Conservation (phyloP, 2,888 invertebrate genomes). For the Caprella mutica region DNA sequence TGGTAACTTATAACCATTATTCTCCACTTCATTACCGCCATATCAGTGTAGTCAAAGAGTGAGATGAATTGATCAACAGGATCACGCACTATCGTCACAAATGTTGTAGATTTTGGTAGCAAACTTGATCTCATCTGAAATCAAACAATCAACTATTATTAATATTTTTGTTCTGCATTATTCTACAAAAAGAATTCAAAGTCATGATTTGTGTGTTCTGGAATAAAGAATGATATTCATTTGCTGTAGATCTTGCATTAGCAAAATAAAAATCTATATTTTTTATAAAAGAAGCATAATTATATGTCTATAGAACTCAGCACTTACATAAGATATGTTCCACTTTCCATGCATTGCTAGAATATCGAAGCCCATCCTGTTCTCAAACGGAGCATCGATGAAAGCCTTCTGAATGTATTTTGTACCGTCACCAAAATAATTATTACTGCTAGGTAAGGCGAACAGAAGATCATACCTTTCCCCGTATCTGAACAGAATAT, state of each 20-base stretch:
- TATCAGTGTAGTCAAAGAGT: conserved; percentile 35
- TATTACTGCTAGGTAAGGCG: conserved; percentile 35
- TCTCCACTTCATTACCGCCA: conserved; percentile 34
- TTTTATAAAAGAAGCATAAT: no score
- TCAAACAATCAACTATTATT: no score
- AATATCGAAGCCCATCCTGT: conserved; percentile 35
- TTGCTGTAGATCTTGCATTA: no score
- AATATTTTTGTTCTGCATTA: no score
- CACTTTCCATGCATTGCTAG: conserved; percentile 37
- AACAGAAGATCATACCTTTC: conserved; percentile 35
- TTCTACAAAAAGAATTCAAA: no score
- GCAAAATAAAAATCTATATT: no score
- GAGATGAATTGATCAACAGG: conserved; percentile 37
- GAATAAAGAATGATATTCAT: no score
- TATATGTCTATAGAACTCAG: no score
- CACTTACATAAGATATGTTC: conserved; percentile 34
- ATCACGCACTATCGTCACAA: conserved; percentile 36
- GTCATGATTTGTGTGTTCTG: no score
- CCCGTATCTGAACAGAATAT: conserved; percentile 38
- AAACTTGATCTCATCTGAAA: no score
- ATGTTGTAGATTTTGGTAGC: no score
- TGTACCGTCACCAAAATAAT: conserved; percentile 36
- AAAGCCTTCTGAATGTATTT: conserved; percentile 21
- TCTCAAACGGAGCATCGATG: conserved; percentile 17
- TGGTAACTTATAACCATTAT: no score